A percentile compares a stretch with the other conserved stretches of the same genome.
These are phyloP conservation scores for Malthinus seriepunctatus DNA, from an alignment of 2,888 invertebrate genomes.

Conservation along the genomic window DNA sequence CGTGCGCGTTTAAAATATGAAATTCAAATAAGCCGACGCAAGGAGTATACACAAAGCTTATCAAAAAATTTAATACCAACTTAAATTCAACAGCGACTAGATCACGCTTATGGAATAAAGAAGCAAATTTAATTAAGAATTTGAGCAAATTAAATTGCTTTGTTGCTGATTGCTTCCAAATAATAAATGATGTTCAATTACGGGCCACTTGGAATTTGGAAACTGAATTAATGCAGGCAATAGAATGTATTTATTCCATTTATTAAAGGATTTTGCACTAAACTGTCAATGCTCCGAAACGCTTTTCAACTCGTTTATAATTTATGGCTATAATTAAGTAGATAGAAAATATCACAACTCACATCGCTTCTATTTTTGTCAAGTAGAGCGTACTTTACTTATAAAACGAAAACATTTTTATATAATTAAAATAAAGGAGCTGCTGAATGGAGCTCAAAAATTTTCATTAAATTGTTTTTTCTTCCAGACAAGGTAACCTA, in stretches of 20 bases:
- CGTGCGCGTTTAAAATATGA: background rate
- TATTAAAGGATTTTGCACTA: slow-evolving; percentile 12
- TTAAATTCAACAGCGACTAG: too few species aligned
- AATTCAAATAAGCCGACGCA: too few species aligned
- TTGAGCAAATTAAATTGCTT: slow-evolving; percentile 8
- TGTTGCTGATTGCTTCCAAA: slow-evolving; percentile 14
- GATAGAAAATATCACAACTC: slow-evolving; percentile 9
- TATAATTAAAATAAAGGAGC: background rate
- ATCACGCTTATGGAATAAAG: background rate
- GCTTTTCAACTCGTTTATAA: slow-evolving; percentile 15
- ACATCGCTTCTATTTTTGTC: background rate
- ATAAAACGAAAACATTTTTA: background rate
- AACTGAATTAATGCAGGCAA: slow-evolving; percentile 11
- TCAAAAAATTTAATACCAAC: too few species aligned
- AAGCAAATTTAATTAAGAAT: slow-evolving; percentile 13
- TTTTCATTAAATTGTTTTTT: too few species aligned
- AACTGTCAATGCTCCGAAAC: slow-evolving; percentile 8
- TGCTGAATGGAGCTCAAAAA: background rate
- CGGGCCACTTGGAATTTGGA: slow-evolving; percentile 11
- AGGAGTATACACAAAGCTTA: too few species aligned
- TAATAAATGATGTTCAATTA: slow-evolving; percentile 21
- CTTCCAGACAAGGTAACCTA: too few species aligned
- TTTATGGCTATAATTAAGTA: slow-evolving; percentile 17
- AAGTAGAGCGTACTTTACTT: background rate
- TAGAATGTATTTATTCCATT: slow-evolving; percentile 16